Evolutionary conservation across 1,140 invertebrate species (phyloP).

Genomic region (Contarinia nasturtii): DNA sequence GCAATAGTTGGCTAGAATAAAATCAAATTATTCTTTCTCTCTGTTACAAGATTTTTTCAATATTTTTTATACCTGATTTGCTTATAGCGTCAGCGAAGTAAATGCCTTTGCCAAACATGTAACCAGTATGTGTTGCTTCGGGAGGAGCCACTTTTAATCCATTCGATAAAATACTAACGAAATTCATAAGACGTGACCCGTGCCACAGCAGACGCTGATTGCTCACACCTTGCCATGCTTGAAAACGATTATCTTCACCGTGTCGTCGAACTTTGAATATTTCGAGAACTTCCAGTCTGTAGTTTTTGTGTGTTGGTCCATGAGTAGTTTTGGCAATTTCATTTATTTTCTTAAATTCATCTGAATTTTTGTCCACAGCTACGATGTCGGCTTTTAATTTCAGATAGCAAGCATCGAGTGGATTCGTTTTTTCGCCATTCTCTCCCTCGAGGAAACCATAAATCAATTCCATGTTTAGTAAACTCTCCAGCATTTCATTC

Average conservation of each 20-base stretch:
- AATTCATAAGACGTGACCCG: slow-evolving; percentile 87
- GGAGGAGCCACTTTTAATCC: slow-evolving; percentile 91
- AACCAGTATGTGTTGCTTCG: slow-evolving; percentile 84
- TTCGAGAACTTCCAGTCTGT: slow-evolving; percentile 52
- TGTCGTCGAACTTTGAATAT: slow-evolving; percentile 57
- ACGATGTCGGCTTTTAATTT: slow-evolving; percentile 71
- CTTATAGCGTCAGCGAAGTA: slow-evolving; percentile 99
- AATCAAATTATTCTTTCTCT: too few species aligned
- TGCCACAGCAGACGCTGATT: slow-evolving; percentile 92
- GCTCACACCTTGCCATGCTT: slow-evolving; percentile 60
- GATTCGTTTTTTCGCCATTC: slow-evolving; percentile 32
- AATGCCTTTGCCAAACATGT: slow-evolving; percentile 84
- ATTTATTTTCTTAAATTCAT: slow-evolving; percentile 57
- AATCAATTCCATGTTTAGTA: slow-evolving; percentile 88
- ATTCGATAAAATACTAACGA: slow-evolving; percentile 87
- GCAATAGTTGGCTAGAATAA: slow-evolving; percentile 97
- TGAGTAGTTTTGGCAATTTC: slow-evolving; percentile 78
- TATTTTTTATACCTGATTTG: too few species aligned
- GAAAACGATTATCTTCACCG: slow-evolving; percentile 64
- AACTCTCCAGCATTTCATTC: slow-evolving; percentile 76
- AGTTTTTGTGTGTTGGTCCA: slow-evolving; percentile 59
- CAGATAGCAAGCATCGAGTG: slow-evolving; percentile 75
- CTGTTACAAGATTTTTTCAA: too few species aligned
- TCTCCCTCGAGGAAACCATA: slow-evolving; percentile 63
- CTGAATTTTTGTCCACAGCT: slow-evolving; percentile 42